Evolutionary conservation across 2,113 vertebrate genomes (phyloP).

Genomic region (Himantopus leucocephalus): DNA sequence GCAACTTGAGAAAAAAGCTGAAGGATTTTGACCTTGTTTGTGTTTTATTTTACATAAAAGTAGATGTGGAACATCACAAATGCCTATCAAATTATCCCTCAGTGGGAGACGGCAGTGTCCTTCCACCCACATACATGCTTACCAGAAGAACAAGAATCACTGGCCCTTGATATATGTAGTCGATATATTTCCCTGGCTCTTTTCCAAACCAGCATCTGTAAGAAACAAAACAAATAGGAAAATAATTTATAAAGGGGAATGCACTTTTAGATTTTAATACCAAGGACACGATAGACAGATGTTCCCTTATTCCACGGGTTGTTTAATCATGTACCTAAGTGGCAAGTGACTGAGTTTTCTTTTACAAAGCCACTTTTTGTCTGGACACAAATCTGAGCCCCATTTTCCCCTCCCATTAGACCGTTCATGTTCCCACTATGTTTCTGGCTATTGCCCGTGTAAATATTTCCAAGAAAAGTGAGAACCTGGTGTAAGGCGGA

Average conservation of each 20-base stretch:
- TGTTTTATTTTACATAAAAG: not conserved
- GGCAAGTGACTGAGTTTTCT: not conserved
- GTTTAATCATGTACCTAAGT: not conserved
- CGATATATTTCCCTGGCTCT: slow-evolving; percentile 92
- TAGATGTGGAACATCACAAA: not conserved
- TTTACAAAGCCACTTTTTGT: not conserved
- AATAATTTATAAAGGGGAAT: not conserved
- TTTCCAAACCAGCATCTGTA: slow-evolving; percentile 98
- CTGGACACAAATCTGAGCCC: not conserved
- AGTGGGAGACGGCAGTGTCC: not conserved
- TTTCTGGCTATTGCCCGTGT: not conserved
- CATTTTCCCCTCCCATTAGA: not conserved
- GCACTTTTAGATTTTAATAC: not conserved
- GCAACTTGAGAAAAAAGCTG: not conserved
- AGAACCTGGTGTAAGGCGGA: not conserved
- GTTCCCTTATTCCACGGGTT: not conserved
- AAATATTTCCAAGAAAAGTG: not conserved
- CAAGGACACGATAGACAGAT: not conserved
- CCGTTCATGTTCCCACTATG: not conserved
- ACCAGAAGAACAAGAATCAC: slow-evolving; percentile 97
- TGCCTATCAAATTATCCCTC: not conserved
- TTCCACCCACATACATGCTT: slow-evolving; percentile 35
- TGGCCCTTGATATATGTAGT: slow-evolving; percentile 98
- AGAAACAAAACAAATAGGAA: not conserved
- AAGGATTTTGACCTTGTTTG: not conserved